Evolutionary conservation across 2,888 invertebrate species (phyloP).

Genomic region (Eupelmus urozonus): DNA sequence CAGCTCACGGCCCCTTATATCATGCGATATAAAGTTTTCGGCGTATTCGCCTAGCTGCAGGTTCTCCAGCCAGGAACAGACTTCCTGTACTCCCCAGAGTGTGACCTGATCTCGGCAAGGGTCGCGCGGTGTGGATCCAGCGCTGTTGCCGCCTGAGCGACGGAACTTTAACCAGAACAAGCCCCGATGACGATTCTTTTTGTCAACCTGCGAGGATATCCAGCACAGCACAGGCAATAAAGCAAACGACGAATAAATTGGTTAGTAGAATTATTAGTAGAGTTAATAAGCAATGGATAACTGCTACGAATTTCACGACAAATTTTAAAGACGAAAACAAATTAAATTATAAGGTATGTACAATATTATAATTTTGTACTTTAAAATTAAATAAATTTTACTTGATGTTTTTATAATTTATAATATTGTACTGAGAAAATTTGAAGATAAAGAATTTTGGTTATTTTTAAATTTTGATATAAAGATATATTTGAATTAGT

Average conservation of each 20-base stretch:
- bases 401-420: no score
- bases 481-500: no score
- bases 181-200: conserved; percentile 79
- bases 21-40: conserved; percentile 93
- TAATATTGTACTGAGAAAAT: no score
- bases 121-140: conserved; percentile 68
- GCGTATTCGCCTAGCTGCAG: conserved; percentile 93
- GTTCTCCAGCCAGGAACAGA: conserved; percentile 92
- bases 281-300: conserved; percentile 28
- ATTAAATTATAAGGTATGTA: no score
- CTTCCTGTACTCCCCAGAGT: conserved; percentile 92
- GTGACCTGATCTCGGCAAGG: conserved; percentile 72
- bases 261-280: conserved; percentile 35
- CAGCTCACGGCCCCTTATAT: conserved; percentile 94
- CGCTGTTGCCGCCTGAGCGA: conserved; percentile 75
- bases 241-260: not conserved
- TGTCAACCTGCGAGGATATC: conserved; percentile 70
- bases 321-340: no score
- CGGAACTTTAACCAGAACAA: conserved; percentile 85
- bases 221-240: conserved; percentile 6
- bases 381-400: no score
- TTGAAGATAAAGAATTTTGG: no score
- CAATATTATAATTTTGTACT: no score
- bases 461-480: no score
- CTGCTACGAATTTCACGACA: no score